Conservation (phyloP, 2,888 invertebrate species). For the Chrysotoxum bicinctum region DNA sequence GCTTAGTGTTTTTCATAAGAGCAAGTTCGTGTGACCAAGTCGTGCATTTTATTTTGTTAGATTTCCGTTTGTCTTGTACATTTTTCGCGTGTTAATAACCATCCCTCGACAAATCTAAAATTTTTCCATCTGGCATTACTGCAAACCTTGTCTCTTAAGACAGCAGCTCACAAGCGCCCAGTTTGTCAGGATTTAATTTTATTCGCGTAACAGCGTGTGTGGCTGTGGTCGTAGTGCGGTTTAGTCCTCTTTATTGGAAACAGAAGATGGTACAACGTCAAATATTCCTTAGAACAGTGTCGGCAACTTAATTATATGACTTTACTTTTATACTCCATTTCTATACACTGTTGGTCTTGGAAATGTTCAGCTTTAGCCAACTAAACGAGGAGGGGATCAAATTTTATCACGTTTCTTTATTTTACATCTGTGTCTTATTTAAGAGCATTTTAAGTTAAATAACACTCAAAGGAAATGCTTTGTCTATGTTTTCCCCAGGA, state of each 20-base stretch:
- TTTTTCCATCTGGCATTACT: constrained; percentile 11
- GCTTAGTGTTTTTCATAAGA: too few relatives aligned
- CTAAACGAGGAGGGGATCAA: constrained; percentile 12
- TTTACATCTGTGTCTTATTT: constrained; percentile 73
- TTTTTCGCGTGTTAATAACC: too few relatives aligned
- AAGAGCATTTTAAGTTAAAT: constrained; percentile 72
- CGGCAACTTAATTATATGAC: constrained; percentile 72
- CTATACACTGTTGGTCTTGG: constrained; percentile 23
- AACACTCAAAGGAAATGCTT: constrained; percentile 69
- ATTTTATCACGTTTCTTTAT: constrained; percentile 73
- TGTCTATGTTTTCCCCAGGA: constrained; percentile 3
- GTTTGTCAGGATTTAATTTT: constrained; percentile 72
- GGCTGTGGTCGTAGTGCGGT: constrained; percentile 42
- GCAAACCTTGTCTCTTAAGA: background rate
- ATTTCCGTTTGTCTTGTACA: too few relatives aligned
- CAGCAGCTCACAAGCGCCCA: constrained; percentile 62
- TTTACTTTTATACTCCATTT: constrained; percentile 63
- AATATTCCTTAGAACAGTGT: constrained; percentile 62
- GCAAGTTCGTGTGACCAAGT: too few relatives aligned
- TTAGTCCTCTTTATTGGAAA: constrained; percentile 67
- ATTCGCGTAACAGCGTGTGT: constrained; percentile 65
- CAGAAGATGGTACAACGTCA: constrained; percentile 66
- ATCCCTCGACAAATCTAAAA: background rate
- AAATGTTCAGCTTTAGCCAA: background rate
- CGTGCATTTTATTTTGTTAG: too few relatives aligned